Percentiles rank a stretch among this genome's conserved stretches.
Evolutionary conservation across 1,140 invertebrate genomes (phyloP).

Genomic region (Eupeodes corollae): DNA sequence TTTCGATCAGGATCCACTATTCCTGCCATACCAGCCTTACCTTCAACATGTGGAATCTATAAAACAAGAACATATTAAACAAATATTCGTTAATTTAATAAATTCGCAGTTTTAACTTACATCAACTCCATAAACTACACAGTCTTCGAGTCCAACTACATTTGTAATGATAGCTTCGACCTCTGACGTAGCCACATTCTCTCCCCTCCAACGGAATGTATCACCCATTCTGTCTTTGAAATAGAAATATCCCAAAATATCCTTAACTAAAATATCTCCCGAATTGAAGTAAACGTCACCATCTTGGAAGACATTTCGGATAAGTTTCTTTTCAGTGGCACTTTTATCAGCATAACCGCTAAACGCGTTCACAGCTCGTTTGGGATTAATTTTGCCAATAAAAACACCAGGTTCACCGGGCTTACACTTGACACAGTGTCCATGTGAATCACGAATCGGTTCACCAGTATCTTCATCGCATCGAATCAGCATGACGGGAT

Average conservation of each 20-base stretch:
- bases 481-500: slow-evolving; percentile 59
- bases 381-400: slow-evolving; percentile 66
- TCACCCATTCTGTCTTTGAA: slow-evolving; percentile 94
- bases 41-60: slow-evolving; percentile 72
- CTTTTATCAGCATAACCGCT: slow-evolving; percentile 76
- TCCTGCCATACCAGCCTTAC: slow-evolving; percentile 90
- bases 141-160: slow-evolving; percentile 58
- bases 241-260: slow-evolving; percentile 86
- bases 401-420: slow-evolving; percentile 62
- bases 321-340: slow-evolving; percentile 88
- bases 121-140: slow-evolving; percentile 78
- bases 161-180: slow-evolving; percentile 86
- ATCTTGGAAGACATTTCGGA: slow-evolving; percentile 67
- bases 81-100: neutral
- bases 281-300: slow-evolving; percentile 89
- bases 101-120: slow-evolving; percentile 40
- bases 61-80: slow-evolving; percentile 11
- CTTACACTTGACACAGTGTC: slow-evolving; percentile 67
- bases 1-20: slow-evolving; percentile 64
- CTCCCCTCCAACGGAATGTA: slow-evolving; percentile 89
- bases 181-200: slow-evolving; percentile 95
- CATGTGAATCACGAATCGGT: slow-evolving; percentile 58
- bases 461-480: slow-evolving; percentile 74
- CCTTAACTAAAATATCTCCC: slow-evolving; percentile 84
- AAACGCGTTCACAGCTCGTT: slow-evolving; percentile 55